Percentiles rank a stretch among this genome's conserved stretches.
phyloP scores from a whole-genome alignment of 2,113 vertebrate species.

The Rattus norvegicus region DNA sequence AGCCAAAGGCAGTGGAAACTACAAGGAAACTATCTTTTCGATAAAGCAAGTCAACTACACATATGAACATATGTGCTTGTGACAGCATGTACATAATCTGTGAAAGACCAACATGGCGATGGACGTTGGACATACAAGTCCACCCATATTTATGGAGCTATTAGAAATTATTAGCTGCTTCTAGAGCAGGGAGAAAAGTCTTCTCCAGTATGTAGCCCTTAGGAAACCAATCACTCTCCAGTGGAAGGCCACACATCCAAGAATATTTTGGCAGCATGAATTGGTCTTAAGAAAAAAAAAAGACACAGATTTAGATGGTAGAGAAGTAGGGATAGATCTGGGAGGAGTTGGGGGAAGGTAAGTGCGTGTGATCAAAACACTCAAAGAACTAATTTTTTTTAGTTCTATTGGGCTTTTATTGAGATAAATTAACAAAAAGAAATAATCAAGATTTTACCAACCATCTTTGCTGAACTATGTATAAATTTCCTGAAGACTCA shows the following conservation, averaged over 20 bases:
- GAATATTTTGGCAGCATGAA: not conserved
- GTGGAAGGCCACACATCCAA: not conserved
- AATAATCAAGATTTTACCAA: constrained; percentile 86
- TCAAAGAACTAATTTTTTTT: not conserved
- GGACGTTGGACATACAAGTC: not conserved
- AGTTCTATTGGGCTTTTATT: constrained; percentile 92
- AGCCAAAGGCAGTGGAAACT: not conserved
- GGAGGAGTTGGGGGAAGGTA: not conserved
- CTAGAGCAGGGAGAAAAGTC: not conserved
- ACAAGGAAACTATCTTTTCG: too few relatives aligned
- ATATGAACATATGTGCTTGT: not conserved
- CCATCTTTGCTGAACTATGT: constrained; percentile 76
- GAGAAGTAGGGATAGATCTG: not conserved
- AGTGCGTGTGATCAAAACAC: not conserved
- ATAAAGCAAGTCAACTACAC: not conserved
- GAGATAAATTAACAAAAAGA: constrained; percentile 86
- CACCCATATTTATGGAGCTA: not conserved
- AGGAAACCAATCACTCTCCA: not conserved
- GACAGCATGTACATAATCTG: not conserved
- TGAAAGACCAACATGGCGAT: too few relatives aligned
- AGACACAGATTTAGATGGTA: not conserved
- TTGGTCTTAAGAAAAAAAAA: not conserved
- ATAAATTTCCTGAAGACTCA: constrained; percentile 70
- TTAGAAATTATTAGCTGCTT: not conserved
- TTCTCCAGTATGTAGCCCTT: not conserved